These are phyloP conservation scores for Oedothorax gibbosus DNA, from an alignment of 1,140 invertebrate genomes.

Conservation along the genomic window DNA sequence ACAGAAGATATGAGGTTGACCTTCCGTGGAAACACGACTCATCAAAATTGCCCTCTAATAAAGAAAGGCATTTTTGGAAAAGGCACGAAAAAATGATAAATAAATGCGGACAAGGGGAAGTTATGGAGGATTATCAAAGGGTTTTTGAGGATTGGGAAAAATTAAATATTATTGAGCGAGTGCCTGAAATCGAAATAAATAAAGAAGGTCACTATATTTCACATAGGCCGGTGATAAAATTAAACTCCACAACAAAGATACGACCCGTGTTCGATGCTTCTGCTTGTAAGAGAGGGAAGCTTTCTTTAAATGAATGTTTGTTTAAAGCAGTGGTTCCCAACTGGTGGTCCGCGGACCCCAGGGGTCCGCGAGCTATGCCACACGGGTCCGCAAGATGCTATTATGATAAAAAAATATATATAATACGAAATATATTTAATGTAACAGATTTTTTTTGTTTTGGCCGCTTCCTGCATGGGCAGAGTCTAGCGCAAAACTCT, in stretches of 20 bases:
- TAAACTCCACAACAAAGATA: slow-evolving; percentile 23
- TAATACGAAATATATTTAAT: no score
- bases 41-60: slow-evolving; percentile 12
- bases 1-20: slow-evolving; percentile 34
- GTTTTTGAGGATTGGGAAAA: slow-evolving; percentile 35
- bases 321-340: no score
- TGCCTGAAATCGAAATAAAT: slow-evolving; percentile 3
- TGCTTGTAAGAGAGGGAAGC: slow-evolving; percentile 56
- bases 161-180: slow-evolving; percentile 22
- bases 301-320: slow-evolving; percentile 44
- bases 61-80: slow-evolving; percentile 14
- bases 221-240: slow-evolving; percentile 5
- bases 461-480: no score
- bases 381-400: no score
- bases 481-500: no score
- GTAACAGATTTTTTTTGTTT: no score
- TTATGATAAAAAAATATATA: no score
- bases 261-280: slow-evolving; percentile 47
- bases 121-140: slow-evolving; percentile 28
- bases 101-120: slow-evolving; percentile 1
- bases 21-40: slow-evolving; percentile 12
- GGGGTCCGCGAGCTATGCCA: no score
- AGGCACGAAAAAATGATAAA: slow-evolving; percentile 15
- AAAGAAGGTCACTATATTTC: slow-evolving; percentile 10
- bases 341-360: no score